A percentile compares a stretch with the other conserved stretches of the same genome.
These are phyloP conservation scores for Brachycybe producta DNA, from an alignment of 2,888 invertebrate species.

Conservation along the genomic window DNA sequence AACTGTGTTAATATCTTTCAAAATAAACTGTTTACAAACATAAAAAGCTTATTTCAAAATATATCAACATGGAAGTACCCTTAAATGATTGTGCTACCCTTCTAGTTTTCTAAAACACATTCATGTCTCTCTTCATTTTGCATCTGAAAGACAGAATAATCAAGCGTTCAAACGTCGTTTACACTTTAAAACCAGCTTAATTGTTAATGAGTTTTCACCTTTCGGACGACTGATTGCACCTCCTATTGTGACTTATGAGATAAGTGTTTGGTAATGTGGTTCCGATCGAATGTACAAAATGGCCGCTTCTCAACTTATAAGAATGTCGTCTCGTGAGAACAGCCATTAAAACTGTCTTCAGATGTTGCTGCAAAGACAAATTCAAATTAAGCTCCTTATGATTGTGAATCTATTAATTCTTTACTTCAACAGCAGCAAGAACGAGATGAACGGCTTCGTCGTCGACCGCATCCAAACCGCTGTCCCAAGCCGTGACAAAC, in stretches of 20 bases:
- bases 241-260: slow-evolving; percentile 60
- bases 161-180: too few relatives aligned
- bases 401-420: not conserved
- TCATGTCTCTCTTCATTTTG: too few relatives aligned
- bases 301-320: slow-evolving; percentile 56
- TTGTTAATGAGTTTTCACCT: too few relatives aligned
- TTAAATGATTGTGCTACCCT: too few relatives aligned
- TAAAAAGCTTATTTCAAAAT: too few relatives aligned
- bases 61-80: too few relatives aligned
- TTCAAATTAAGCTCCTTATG: slow-evolving; percentile 2
- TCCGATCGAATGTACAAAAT: slow-evolving; percentile 68
- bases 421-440: slow-evolving; percentile 59
- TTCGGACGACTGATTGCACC: too few relatives aligned
- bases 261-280: slow-evolving; percentile 66
- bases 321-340: slow-evolving; percentile 69
- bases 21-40: too few relatives aligned
- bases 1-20: too few relatives aligned
- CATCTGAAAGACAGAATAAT: too few relatives aligned
- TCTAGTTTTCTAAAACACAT: too few relatives aligned
- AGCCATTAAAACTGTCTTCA: slow-evolving; percentile 67
- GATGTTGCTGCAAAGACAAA: slow-evolving; percentile 44
- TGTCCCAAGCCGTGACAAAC: slow-evolving; percentile 77
- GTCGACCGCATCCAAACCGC: slow-evolving; percentile 69
- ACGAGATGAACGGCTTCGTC: slow-evolving; percentile 70
- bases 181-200: too few relatives aligned